Evolutionary conservation across 2,888 invertebrate species (phyloP).

Genomic region (Xanthorhoe spadicearia): DNA sequence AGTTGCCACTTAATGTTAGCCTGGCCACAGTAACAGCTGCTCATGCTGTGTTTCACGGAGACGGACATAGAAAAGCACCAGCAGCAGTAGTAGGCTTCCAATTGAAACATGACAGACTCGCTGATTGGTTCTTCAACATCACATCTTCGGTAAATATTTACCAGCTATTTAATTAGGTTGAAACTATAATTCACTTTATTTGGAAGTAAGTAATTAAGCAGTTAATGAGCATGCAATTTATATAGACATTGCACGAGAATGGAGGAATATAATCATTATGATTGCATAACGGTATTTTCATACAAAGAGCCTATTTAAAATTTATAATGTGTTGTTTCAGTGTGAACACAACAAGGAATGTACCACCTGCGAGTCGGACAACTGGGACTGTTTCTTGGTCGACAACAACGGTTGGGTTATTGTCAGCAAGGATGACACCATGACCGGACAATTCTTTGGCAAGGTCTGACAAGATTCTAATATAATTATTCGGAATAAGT

Average conservation of each 20-base stretch:
- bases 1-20: conserved; percentile 83
- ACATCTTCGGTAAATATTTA: conserved; percentile 87
- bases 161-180: background rate
- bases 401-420: conserved; percentile 96
- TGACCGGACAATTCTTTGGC: conserved; percentile 95
- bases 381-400: conserved; percentile 92
- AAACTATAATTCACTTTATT: background rate
- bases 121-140: conserved; percentile 91
- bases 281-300: too few species aligned
- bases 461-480: conserved; percentile 77
- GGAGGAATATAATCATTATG: too few species aligned
- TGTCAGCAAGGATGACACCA: conserved; percentile 88
- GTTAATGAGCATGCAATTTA: too few species aligned
- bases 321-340: conserved; percentile 54
- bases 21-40: conserved; percentile 92
- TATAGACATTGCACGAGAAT: too few species aligned
- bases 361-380: conserved; percentile 82
- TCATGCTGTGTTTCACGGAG: conserved; percentile 90
- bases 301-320: background rate
- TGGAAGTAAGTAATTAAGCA: too few species aligned
- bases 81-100: conserved; percentile 91
- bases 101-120: conserved; percentile 91
- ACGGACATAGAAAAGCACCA: conserved; percentile 86
- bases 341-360: conserved; percentile 80
- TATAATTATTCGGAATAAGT: background rate